Conservation (phyloP, 2,888 invertebrate genomes). For the Xylota segnis region DNA sequence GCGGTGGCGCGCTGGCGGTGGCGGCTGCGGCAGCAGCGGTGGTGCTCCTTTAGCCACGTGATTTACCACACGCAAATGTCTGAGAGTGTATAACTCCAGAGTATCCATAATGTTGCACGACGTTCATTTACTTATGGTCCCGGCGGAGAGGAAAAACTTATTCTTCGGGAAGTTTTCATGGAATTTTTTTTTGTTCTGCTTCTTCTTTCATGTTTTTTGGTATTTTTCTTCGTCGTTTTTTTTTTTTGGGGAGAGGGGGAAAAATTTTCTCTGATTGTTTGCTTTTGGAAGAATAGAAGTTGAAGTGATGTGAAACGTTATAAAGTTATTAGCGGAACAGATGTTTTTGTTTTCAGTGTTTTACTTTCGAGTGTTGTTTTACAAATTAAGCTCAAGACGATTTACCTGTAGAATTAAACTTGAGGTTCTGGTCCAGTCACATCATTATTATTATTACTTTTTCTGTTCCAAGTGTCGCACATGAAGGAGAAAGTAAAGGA, state of each 20-base stretch:
- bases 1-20: conserved; percentile 9
- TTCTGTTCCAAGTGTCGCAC: too few relatives aligned
- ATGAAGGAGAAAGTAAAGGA: too few relatives aligned
- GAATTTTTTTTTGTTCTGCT: conserved; percentile 3
- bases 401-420: conserved; percentile 21
- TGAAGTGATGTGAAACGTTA: conserved; percentile 52
- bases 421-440: not conserved
- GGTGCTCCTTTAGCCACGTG: conserved; percentile 61
- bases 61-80: conserved; percentile 72
- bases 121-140: conserved; percentile 53
- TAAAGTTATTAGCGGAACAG: conserved; percentile 68
- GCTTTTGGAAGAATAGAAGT: conserved; percentile 15
- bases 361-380: conserved; percentile 39
- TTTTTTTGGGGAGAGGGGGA: too few relatives aligned
- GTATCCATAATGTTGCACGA: conserved; percentile 65
- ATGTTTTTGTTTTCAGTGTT: conserved; percentile 65
- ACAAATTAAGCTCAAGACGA: conserved; percentile 22
- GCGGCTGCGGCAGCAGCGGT: not conserved
- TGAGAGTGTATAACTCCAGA: conserved; percentile 50
- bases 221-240: not conserved
- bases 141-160: conserved; percentile 29
- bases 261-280: conserved; percentile 51
- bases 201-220: not conserved
- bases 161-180: conserved; percentile 44
- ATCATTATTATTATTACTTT: not conserved